Evolutionary conservation across 2,113 vertebrate genomes (phyloP).

Genomic region (Nanger granti): DNA sequence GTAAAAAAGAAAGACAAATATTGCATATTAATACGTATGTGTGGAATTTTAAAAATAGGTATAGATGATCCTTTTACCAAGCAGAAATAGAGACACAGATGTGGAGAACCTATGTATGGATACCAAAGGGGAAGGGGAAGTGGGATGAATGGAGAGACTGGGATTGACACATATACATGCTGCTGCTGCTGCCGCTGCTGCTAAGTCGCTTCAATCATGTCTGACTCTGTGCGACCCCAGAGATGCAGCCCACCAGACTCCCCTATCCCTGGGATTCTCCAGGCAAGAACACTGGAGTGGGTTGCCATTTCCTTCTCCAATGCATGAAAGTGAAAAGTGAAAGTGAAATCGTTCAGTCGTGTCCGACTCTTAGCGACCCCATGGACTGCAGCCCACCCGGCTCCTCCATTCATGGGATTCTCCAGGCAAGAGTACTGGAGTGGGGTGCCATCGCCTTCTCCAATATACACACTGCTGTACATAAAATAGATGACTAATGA

Average conservation of each 20-base stretch:
- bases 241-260: no score
- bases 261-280: no score
- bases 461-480: rapidly evolving
- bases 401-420: no score
- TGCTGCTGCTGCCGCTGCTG: not conserved
- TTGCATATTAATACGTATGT: not conserved
- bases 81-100: not conserved
- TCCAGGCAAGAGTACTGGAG: no score
- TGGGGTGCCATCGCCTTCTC: no score
- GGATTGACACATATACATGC: not conserved
- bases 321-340: no score
- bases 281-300: no score
- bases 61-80: not conserved
- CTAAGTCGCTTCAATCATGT: rapidly evolving
- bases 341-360: no score
- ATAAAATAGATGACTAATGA: not conserved
- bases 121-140: not conserved
- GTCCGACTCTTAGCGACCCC: no score
- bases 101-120: not conserved
- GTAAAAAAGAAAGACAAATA: not conserved
- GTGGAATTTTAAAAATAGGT: not conserved
- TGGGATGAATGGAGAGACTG: not conserved
- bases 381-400: no score
- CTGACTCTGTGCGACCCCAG: rapidly evolving
- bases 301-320: no score